Percentiles rank a stretch among this genome's conserved stretches.
These are phyloP conservation scores for Gallinago nigripennis DNA, from an alignment of 2,797 vertebrate species.

Conservation along the genomic window DNA sequence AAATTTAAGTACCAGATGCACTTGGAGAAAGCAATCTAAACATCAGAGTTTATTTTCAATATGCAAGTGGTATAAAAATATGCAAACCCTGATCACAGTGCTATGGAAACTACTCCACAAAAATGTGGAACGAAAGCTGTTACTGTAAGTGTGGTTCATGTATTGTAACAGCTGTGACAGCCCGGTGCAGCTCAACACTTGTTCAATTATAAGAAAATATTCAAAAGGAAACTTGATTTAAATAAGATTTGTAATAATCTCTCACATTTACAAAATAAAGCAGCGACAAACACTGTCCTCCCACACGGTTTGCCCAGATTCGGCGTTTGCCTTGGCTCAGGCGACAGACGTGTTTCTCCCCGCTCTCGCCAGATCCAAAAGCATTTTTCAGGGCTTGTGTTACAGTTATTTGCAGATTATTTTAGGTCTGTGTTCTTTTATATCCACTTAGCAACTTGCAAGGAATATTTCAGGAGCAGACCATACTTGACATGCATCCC, in stretches of 20 bases:
- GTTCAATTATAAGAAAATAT: conserved; percentile 74
- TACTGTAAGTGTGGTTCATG: conserved; percentile 71
- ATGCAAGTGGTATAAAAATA: conserved; percentile 74
- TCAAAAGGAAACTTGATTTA: conserved; percentile 72
- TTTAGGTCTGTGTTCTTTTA: conserved; percentile 62
- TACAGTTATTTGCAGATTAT: conserved; percentile 64
- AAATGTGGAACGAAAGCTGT: conserved; percentile 84
- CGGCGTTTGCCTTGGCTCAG: background rate
- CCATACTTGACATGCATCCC: background rate
- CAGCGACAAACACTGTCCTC: background rate
- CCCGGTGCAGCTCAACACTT: conserved; percentile 74
- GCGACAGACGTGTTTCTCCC: background rate
- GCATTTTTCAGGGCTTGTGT: conserved; percentile 38
- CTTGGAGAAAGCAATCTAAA: conserved; percentile 65
- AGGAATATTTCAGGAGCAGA: conserved; percentile 34
- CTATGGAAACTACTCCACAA: conserved; percentile 76
- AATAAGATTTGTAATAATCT: conserved; percentile 68
- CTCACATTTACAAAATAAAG: conserved; percentile 31
- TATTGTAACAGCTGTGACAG: conserved; percentile 79
- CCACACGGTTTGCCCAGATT: rapidly evolving
- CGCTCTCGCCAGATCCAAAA: background rate
- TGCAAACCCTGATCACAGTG: conserved; percentile 66
- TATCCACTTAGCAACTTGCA: conserved; percentile 47
- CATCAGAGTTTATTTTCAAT: conserved; percentile 76
- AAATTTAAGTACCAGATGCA: conserved; percentile 62